phyloP scores from a whole-genome alignment of 2,797 vertebrate species.

The Valencia hispanica region DNA sequence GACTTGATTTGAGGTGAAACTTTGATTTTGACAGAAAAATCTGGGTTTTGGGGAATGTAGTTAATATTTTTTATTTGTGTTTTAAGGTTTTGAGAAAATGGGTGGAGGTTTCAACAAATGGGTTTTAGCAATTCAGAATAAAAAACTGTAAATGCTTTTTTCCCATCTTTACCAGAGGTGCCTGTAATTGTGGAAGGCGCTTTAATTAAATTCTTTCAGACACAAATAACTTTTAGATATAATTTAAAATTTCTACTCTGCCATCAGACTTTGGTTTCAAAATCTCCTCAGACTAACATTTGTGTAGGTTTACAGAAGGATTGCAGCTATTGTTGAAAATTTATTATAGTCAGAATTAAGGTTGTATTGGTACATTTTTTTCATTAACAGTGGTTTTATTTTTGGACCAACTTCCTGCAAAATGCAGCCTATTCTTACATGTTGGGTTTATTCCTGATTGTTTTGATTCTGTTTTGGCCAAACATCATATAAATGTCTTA shows the following conservation, averaged over 20 bases:
- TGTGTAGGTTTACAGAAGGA: neutral
- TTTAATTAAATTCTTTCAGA: neutral
- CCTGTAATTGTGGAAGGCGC: neutral
- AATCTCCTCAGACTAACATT: neutral
- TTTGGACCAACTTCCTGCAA: neutral
- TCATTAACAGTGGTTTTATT: no score
- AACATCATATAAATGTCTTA: no score
- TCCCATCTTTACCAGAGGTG: neutral
- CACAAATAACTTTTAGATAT: neutral
- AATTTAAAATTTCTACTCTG: neutral
- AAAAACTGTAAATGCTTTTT: neutral
- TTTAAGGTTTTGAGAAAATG: no score
- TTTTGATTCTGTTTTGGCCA: no score
- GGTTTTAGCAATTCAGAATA: no score
- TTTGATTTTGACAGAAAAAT: no score
- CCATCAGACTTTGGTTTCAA: neutral
- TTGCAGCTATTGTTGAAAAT: neutral
- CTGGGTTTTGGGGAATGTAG: no score
- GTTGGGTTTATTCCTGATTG: neutral
- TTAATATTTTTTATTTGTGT: no score
- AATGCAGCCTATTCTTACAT: neutral
- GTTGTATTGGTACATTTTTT: no score
- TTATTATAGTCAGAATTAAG: neutral
- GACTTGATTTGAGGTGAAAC: no score
- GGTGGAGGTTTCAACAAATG: no score